Evolutionary conservation across 2,797 vertebrate species (phyloP), one percentile per base, ranked within the genome.

Genomic region (Scomberomorus guttatus): DNA sequence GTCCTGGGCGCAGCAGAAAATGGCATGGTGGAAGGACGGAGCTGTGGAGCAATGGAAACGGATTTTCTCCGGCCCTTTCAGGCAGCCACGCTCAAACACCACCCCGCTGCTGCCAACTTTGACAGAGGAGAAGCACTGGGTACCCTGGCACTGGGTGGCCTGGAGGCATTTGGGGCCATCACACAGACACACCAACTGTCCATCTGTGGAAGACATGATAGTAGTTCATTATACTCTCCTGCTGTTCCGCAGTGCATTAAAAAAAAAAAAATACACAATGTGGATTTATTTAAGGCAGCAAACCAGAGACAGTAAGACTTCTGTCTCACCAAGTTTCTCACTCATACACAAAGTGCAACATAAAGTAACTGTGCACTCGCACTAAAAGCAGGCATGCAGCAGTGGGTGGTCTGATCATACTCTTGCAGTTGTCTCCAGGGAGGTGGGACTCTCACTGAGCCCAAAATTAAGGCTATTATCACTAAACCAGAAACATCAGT

Each of bases 81-180:
- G 87, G 71, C 96, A 96, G 82, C 96, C 96, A 0, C 91, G 95
- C 25, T 91, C 89, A 48, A 96, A 94, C 52, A 83, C 88, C 20
- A 77, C 75, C 60, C 59, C 80, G 0, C 74, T 72, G 64, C 87
- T 84, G 27, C 75, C 87, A 18, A 95, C 75, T 59, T 90, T 95
- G 57, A 96, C 92, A 0, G 95, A 96, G 75, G 95, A 94, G 89
- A 94, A 96, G 90, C 96, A 96, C 34, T 87, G 90, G n/a, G 93
- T 88, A 2, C 96, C 96, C 0, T 82, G 91, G 63, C 96, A 96
- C 88, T 82, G 87, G 20, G 86, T 78, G 60, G 75, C 81, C 83
- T 82, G 77, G 39, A 81, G 92, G 84, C 95, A 96, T 77, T 87
- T 92, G 0, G 76, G 80, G 76, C 92, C 91, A 63, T 95, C 91